A percentile compares a stretch with the other conserved stretches of the same genome.
phyloP scores from a whole-genome alignment of 2,113 vertebrate species.

The Cryptoleucopteryx plumbea region DNA sequence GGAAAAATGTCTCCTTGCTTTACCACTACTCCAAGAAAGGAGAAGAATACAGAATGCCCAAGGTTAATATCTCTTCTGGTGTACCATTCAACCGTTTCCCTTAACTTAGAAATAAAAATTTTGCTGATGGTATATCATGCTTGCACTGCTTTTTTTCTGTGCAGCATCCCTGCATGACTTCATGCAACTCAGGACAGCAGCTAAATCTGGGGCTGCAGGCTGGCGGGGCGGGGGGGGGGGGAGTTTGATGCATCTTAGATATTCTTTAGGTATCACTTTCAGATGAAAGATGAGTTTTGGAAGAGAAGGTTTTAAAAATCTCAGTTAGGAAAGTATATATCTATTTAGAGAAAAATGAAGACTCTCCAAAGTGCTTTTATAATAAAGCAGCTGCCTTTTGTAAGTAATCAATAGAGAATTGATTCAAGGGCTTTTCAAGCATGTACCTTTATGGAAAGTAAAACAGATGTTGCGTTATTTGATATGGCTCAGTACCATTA shows the following conservation, averaged over 20 bases:
- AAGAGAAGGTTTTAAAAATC: background rate
- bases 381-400: background rate
- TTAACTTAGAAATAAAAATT: conserved; percentile 9
- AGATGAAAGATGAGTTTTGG: background rate
- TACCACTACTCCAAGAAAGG: background rate
- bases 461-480: background rate
- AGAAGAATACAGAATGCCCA: conserved; percentile 20
- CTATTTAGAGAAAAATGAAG: background rate
- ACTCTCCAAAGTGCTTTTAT: background rate
- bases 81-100: background rate
- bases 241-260: background rate
- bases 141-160: background rate
- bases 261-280: background rate
- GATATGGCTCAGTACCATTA: background rate
- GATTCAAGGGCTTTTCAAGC: background rate
- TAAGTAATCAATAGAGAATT: background rate
- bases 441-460: background rate
- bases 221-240: background rate
- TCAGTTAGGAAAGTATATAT: background rate
- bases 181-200: background rate
- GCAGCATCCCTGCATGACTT: background rate
- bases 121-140: background rate
- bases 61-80: conserved; percentile 6
- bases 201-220: background rate
- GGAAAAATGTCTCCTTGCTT: conserved; percentile 22